Evolutionary conservation across 2,888 invertebrate species (phyloP), one percentile per base, ranked within the genome.

Genomic region (Cheilosia pagana): DNA sequence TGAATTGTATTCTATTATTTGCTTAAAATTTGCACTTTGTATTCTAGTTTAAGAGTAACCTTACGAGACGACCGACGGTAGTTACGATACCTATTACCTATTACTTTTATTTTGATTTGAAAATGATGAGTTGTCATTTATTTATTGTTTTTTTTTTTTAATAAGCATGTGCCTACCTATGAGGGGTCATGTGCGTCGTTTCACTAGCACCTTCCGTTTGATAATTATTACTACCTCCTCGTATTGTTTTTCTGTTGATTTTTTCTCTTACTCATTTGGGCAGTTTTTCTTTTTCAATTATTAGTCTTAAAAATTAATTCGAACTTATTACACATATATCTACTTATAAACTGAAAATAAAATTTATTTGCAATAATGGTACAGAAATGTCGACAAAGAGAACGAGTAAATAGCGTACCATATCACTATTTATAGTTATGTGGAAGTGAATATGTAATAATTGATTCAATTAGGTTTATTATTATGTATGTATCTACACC

Each of bases 401-500:
- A 57, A 67, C 19, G 48, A 67, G 23, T 62, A 68, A 75, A 43
- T 43, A 59, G 21, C 39, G 21, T 74, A 6, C 28, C 57, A 68
- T 74, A 68, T 70, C 50, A 65, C 21, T 57, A 23, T 23, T n/a
- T n/a, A 23, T 23, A 65, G 52, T 72, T 72, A 78, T 50, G 68
- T 68, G 45, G 75, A 75, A 79, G 21, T 75, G 23, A 72, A 65
- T 78, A 67, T 60, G 70, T 81, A 50, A 81, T 81, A 50, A 81
- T 41, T 75, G 19, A 74, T 10, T 45, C 59, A 78, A 63, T 14
- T 79, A 75, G 74, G 28, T 81, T 74, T 68, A 75, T 60, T 52
- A 83, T 68, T 68, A 62, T 77, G 59, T 76, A 77, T 71, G 45
- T 67, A 39, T 70, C 52, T 53, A 39, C 45, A 63, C 23, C 28